Conservation (phyloP, 2,113 vertebrate species). For the Heteronetta atricapilla region DNA sequence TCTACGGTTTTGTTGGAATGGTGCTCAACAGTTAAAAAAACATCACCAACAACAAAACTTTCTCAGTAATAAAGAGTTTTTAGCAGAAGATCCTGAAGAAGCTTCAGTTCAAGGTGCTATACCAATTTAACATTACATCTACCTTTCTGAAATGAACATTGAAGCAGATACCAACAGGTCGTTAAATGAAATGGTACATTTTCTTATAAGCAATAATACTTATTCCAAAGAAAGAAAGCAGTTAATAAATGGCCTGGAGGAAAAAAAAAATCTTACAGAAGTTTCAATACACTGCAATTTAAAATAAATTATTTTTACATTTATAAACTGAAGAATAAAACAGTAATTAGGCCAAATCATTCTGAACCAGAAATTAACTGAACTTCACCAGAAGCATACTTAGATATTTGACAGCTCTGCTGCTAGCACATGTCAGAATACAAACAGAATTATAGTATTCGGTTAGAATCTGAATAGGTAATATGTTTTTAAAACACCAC, state of each 20-base stretch:
- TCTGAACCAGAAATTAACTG: slow-evolving; percentile 16
- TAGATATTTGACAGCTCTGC: slow-evolving; percentile 28
- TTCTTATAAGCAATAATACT: slow-evolving; percentile 39
- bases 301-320: slow-evolving; percentile 62
- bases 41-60: neutral
- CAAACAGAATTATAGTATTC: slow-evolving; percentile 22
- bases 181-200: slow-evolving; percentile 62
- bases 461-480: slow-evolving; percentile 17
- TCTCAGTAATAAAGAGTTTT: slow-evolving; percentile 45
- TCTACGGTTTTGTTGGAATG: slow-evolving; percentile 30
- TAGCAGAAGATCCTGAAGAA: slow-evolving; percentile 32
- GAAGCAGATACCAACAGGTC: slow-evolving; percentile 47
- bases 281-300: slow-evolving; percentile 9
- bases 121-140: slow-evolving; percentile 27
- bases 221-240: slow-evolving; percentile 49
- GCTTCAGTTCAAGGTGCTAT: slow-evolving; percentile 58
- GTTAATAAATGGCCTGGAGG: slow-evolving; percentile 36
- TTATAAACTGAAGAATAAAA: slow-evolving; percentile 20
- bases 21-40: slow-evolving; percentile 21
- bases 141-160: slow-evolving; percentile 50
- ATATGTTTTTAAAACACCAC: neutral
- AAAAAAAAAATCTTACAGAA: slow-evolving; percentile 18
- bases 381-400: neutral
- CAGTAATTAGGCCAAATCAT: slow-evolving; percentile 7
- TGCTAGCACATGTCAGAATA: slow-evolving; percentile 14